phyloP scores from a whole-genome alignment of 2,888 invertebrate species.

The Orthosia gothica region DNA sequence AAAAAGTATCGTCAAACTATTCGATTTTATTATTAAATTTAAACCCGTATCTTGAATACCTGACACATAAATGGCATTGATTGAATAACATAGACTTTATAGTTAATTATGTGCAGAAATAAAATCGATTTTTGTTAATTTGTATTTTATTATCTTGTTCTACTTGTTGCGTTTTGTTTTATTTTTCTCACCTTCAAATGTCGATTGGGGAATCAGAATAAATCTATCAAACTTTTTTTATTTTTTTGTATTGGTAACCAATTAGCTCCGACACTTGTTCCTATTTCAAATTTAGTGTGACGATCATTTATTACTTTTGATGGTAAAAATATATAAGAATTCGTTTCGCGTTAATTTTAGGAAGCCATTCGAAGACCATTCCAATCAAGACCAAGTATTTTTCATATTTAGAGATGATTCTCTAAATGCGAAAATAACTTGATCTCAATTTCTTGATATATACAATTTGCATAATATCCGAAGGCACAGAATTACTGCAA shows the following conservation, averaged over 20 bases:
- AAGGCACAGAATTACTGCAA: neutral
- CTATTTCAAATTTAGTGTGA: constrained; percentile 34
- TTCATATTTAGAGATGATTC: no score
- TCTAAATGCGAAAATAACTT: neutral
- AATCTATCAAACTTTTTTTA: constrained; percentile 29
- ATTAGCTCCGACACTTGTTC: constrained; percentile 44
- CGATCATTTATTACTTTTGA: constrained; percentile 36
- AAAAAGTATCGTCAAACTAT: constrained; percentile 1
- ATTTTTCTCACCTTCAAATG: constrained; percentile 56
- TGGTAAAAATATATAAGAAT: constrained; percentile 21
- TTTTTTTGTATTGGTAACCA: constrained; percentile 23
- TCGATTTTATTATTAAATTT: constrained; percentile 27
- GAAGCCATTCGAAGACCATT: neutral
- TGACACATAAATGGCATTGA: constrained; percentile 48
- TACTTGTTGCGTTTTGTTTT: constrained; percentile 44
- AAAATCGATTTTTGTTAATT: constrained; percentile 59
- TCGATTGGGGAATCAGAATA: constrained; percentile 35
- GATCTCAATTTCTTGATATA: neutral
- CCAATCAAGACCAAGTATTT: no score
- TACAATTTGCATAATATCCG: neutral
- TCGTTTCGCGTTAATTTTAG: constrained; percentile 15
- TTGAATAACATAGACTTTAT: constrained; percentile 52
- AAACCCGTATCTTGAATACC: constrained; percentile 2
- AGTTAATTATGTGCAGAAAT: constrained; percentile 48
- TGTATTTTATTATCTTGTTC: constrained; percentile 57